phyloP scores from a whole-genome alignment of 2,113 vertebrate species.

The Spea multiplicata region DNA sequence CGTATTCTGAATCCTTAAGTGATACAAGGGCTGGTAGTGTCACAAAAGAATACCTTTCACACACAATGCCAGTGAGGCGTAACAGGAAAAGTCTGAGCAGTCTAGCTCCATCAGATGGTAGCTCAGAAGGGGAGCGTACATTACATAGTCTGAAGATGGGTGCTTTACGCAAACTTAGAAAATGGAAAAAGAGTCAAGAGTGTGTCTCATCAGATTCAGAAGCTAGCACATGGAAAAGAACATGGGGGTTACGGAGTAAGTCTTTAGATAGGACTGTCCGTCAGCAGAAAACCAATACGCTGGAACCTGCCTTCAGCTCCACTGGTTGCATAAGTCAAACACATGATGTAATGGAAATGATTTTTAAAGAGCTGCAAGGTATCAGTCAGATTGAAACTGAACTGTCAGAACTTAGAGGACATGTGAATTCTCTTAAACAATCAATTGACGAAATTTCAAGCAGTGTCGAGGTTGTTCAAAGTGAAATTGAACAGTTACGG shows the following conservation, averaged over 20 bases:
- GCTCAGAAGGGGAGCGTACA: constrained; percentile 92
- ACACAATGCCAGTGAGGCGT: constrained; percentile 91
- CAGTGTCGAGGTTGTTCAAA: constrained; percentile 97
- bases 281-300: constrained; percentile 78
- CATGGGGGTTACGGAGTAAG: constrained; percentile 92
- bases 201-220: constrained; percentile 94
- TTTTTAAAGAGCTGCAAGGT: constrained; percentile 97
- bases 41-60: constrained; percentile 72
- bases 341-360: constrained; percentile 99
- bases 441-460: constrained; percentile 98
- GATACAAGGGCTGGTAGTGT: constrained; percentile 74
- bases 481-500: constrained; percentile 92
- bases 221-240: constrained; percentile 88
- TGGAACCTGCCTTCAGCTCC: constrained; percentile 91
- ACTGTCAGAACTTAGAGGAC: constrained; percentile 90
- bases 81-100: constrained; percentile 94
- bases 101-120: constrained; percentile 91
- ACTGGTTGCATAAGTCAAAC: constrained; percentile 96
- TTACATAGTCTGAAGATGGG: constrained; percentile 87
- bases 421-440: constrained; percentile 94
- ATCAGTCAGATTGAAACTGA: constrained; percentile 98
- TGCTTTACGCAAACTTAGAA: constrained; percentile 87
- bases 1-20: constrained; percentile 81
- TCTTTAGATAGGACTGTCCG: constrained; percentile 89
- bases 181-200: constrained; percentile 98